These are phyloP conservation scores for Celastrina argiolus DNA, from an alignment of 2,888 invertebrate species.

Conservation along the genomic window DNA sequence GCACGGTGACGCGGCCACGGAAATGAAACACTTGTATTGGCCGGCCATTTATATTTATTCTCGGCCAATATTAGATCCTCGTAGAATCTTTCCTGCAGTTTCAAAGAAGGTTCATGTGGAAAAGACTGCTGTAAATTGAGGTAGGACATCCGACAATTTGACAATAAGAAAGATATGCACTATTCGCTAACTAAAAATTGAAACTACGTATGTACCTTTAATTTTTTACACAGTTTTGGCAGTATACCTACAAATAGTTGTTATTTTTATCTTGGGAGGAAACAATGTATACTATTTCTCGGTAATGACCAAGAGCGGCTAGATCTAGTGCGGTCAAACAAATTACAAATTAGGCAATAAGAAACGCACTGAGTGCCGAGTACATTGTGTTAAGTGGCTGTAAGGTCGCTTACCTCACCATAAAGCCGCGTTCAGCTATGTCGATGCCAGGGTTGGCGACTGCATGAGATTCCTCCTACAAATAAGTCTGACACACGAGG, in stretches of 20 bases:
- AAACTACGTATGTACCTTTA: not conserved
- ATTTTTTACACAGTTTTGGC: not conserved
- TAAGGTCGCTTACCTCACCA: slow-evolving; percentile 76
- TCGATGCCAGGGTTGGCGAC: not conserved
- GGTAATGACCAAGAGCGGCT: slow-evolving; percentile 23
- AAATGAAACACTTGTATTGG: slow-evolving; percentile 62
- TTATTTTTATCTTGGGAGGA: not conserved
- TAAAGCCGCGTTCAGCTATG: slow-evolving; percentile 49
- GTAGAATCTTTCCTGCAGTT: not conserved
- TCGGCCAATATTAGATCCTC: slow-evolving; percentile 14
- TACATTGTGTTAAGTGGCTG: slow-evolving; percentile 68
- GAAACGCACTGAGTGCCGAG: slow-evolving; percentile 59
- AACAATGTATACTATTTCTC: slow-evolving; percentile 1
- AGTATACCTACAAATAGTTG: not conserved
- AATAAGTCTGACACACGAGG: not conserved
- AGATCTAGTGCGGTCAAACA: slow-evolving; percentile 46
- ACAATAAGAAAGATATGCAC: no score
- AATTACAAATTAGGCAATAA: slow-evolving; percentile 66
- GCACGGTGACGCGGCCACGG: slow-evolving; percentile 57
- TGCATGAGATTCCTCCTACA: not conserved
- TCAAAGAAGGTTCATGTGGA: not conserved
- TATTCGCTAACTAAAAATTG: not conserved
- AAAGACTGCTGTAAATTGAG: not conserved
- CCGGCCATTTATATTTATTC: slow-evolving; percentile 45
- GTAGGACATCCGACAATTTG: no score